Evolutionary conservation across 2,888 invertebrate species (phyloP).

Genomic region (Monochamus alternatus): DNA sequence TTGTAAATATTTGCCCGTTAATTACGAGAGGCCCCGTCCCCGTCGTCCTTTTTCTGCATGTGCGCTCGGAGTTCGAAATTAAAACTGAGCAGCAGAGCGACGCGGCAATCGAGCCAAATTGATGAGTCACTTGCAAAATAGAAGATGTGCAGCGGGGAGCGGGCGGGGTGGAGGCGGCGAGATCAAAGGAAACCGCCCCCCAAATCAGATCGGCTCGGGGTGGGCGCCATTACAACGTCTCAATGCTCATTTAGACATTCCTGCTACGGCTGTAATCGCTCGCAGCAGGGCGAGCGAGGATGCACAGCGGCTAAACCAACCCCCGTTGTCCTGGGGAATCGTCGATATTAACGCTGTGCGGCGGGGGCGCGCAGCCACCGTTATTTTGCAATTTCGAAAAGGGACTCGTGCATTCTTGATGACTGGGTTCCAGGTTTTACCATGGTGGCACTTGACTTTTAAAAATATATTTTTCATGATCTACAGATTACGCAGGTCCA

Average conservation of each 20-base stretch:
- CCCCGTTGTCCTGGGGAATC: slow-evolving; percentile 28
- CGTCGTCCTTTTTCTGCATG: slow-evolving; percentile 36
- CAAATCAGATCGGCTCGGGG: slow-evolving; percentile 68
- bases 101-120: slow-evolving; percentile 62
- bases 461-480: too few relatives aligned
- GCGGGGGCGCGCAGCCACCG: not conserved
- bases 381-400: slow-evolving; percentile 7
- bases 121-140: slow-evolving; percentile 73
- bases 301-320: slow-evolving; percentile 29
- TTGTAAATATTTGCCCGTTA: slow-evolving; percentile 38
- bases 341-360: not conserved
- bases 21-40: slow-evolving; percentile 13
- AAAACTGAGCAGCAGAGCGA: slow-evolving; percentile 60
- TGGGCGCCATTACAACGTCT: slow-evolving; percentile 69
- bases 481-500: too few relatives aligned
- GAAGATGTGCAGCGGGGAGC: slow-evolving; percentile 61
- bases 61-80: slow-evolving; percentile 53
- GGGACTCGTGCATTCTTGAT: not conserved
- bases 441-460: too few relatives aligned
- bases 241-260: slow-evolving; percentile 70
- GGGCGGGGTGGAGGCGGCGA: slow-evolving; percentile 71
- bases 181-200: slow-evolving; percentile 77
- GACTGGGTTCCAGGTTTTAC: too few relatives aligned
- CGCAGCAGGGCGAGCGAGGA: slow-evolving; percentile 39
- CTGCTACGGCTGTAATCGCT: slow-evolving; percentile 59